These are phyloP conservation scores for Rousettus leschenaultii DNA, from an alignment of 2,113 vertebrate genomes.

Conservation along the genomic window DNA sequence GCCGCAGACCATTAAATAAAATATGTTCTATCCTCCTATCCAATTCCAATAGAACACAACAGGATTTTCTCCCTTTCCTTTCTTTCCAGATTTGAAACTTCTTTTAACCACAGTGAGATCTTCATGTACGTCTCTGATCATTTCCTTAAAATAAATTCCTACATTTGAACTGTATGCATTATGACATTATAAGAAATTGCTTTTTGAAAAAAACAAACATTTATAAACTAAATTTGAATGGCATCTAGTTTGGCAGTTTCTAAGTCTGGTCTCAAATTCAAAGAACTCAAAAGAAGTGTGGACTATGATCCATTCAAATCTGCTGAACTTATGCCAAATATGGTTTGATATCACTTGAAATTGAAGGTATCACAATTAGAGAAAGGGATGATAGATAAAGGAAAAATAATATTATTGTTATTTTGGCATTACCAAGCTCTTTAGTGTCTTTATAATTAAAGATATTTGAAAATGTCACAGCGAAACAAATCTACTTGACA, in stretches of 20 bases:
- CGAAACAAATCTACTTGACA: not conserved
- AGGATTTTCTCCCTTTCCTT: too few relatives aligned
- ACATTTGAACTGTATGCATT: not conserved
- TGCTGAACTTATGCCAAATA: not conserved
- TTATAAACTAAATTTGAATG: conserved; percentile 17
- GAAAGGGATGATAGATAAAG: not conserved
- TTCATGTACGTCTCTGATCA: conserved; percentile 12
- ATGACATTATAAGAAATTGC: not conserved
- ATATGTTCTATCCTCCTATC: not conserved
- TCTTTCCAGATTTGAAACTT: too few relatives aligned
- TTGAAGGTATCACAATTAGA: not conserved
- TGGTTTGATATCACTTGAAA: not conserved
- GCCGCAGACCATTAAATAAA: not conserved
- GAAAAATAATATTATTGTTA: conserved; percentile 13
- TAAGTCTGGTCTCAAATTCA: not conserved
- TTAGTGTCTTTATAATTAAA: not conserved
- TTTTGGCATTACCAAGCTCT: not conserved
- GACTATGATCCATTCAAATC: not conserved
- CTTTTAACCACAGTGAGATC: not conserved
- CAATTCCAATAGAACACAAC: too few relatives aligned
- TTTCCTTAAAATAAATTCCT: conserved; percentile 2
- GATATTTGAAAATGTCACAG: not conserved
- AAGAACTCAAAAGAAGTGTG: not conserved
- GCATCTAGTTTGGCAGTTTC: not conserved
- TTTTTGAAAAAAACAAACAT: not conserved